These are phyloP conservation scores for Eremophila alpestris DNA, from an alignment of 2,797 vertebrate genomes.

Conservation along the genomic window DNA sequence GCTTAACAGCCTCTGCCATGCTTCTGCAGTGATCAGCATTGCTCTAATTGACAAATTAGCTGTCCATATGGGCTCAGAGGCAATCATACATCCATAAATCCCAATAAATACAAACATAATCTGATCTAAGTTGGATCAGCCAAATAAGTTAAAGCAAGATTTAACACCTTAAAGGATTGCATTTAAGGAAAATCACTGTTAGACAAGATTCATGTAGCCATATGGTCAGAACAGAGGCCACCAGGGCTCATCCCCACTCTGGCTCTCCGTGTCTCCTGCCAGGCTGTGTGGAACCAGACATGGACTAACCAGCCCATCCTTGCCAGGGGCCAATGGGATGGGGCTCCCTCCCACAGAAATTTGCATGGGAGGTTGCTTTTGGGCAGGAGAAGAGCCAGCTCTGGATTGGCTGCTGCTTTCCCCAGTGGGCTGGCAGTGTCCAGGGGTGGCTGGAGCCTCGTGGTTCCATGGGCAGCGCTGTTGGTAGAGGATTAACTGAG, in stretches of 20 bases:
- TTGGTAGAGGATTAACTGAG: background rate
- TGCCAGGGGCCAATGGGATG: background rate
- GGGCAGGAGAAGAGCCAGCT: background rate
- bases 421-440: background rate
- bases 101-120: slow-evolving; percentile 78
- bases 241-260: background rate
- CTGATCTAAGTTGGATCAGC: slow-evolving; percentile 76
- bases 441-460: background rate
- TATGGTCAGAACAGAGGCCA: background rate
- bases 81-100: slow-evolving; percentile 75
- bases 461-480: fast-evolving
- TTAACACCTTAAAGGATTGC: slow-evolving; percentile 70
- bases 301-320: fast-evolving
- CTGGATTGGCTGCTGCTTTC: background rate
- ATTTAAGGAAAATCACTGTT: slow-evolving; percentile 55
- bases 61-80: slow-evolving; percentile 74
- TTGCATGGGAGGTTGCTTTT: background rate
- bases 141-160: slow-evolving; percentile 73
- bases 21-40: slow-evolving; percentile 64
- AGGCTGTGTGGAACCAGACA: fast-evolving
- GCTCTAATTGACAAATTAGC: slow-evolving; percentile 78
- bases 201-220: slow-evolving; percentile 7
- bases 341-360: background rate
- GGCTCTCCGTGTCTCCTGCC: fast-evolving
- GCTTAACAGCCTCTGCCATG: slow-evolving; percentile 63